Percentiles rank a stretch among this genome's conserved stretches.
Evolutionary conservation across 2,797 vertebrate genomes (phyloP).

Genomic region (Neostethus bicornis): DNA sequence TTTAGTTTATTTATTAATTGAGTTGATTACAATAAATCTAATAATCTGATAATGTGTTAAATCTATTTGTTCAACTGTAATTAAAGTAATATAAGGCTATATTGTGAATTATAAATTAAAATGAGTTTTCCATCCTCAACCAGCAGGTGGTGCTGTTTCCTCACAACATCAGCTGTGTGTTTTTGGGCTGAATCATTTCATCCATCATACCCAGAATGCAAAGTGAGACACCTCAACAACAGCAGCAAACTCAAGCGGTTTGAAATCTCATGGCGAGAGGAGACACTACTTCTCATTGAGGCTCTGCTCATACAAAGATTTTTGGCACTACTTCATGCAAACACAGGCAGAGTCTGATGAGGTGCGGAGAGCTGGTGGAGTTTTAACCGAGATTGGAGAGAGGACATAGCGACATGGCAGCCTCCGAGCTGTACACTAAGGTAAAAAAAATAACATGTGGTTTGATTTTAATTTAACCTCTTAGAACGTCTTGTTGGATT

Average conservation of each 20-base stretch:
- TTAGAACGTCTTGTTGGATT: not conserved
- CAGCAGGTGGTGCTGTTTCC: conserved; percentile 63
- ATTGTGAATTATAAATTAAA: not conserved
- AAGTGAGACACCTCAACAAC: conserved; percentile 76
- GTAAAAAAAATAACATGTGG: conserved; percentile 79
- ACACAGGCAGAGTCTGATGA: conserved; percentile 28
- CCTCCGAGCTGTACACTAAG: conserved; percentile 96
- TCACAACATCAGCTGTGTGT: conserved; percentile 4
- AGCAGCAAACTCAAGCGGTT: conserved; percentile 40
- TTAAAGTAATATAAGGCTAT: too few relatives aligned
- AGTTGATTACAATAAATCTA: too few relatives aligned
- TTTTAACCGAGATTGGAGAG: conserved; percentile 60
- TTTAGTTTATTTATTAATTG: too few relatives aligned
- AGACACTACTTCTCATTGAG: conserved; percentile 48
- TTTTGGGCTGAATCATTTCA: conserved; percentile 71
- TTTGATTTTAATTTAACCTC: conserved; percentile 6
- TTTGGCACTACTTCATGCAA: conserved; percentile 30
- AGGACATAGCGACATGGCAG: conserved; percentile 85
- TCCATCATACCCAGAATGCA: conserved; percentile 85
- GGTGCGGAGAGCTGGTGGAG: conserved; percentile 50
- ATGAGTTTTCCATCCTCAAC: not conserved
- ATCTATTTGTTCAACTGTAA: too few relatives aligned
- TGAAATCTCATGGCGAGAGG: conserved; percentile 68
- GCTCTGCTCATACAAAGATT: conserved; percentile 17
- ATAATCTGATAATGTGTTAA: too few relatives aligned